These are phyloP conservation scores for Nothura maculosa DNA, from an alignment of 2,797 vertebrate species.

Conservation along the genomic window DNA sequence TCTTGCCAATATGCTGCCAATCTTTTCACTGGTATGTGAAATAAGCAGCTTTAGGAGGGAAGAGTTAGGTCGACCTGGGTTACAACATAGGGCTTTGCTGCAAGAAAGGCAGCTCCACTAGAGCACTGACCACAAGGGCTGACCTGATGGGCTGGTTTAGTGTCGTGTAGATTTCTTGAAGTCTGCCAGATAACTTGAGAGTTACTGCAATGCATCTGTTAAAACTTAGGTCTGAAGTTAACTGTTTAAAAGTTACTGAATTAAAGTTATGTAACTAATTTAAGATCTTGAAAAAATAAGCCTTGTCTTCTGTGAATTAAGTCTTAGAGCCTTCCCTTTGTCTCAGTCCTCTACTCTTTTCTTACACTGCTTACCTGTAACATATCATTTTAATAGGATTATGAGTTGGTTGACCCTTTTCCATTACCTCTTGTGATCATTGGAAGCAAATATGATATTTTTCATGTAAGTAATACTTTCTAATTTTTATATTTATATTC, in stretches of 20 bases:
- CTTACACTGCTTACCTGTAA: neutral
- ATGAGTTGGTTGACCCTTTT: conserved; percentile 93
- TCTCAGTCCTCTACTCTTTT: neutral
- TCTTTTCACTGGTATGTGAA: neutral
- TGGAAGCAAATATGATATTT: conserved; percentile 96
- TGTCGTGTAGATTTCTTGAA: neutral
- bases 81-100: neutral
- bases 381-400: conserved; percentile 85
- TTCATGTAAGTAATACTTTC: conserved; percentile 87
- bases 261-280: neutral
- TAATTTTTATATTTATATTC: neutral
- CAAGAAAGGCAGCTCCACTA: neutral
- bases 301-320: neutral
- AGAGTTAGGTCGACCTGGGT: neutral
- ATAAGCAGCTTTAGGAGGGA: neutral
- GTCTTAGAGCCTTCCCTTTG: neutral
- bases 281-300: neutral
- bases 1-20: neutral
- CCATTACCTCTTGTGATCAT: conserved; percentile 93
- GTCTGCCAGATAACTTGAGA: neutral
- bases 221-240: neutral
- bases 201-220: neutral
- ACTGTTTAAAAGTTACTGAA: neutral
- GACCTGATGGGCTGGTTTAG: neutral
- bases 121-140: neutral